Evolutionary conservation across 1,140 invertebrate species (phyloP).

Genomic region (Drosophila tropicalis): DNA sequence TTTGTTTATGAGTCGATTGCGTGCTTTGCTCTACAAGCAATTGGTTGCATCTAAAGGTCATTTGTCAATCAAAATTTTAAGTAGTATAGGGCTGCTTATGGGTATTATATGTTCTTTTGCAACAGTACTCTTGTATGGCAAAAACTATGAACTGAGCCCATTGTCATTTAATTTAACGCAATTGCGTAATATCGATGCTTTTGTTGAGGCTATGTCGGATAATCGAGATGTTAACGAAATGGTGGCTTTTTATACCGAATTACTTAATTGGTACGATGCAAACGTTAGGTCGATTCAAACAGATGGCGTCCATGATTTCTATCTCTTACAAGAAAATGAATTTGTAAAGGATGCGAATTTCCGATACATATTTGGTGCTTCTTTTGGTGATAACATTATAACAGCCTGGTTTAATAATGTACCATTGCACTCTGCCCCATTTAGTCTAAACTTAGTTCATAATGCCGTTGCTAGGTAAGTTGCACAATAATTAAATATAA

Average conservation of each 20-base stretch:
- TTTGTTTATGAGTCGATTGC: not conserved
- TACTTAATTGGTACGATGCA: constrained; percentile 61
- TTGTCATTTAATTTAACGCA: constrained; percentile 49
- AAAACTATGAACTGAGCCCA: constrained; percentile 30
- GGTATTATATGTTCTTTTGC: constrained; percentile 30
- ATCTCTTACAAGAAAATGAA: constrained; percentile 20
- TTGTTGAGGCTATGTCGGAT: constrained; percentile 35
- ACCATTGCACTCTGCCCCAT: constrained; percentile 55
- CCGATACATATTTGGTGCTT: constrained; percentile 45
- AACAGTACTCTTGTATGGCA: constrained; percentile 44
- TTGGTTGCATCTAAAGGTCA: constrained; percentile 13
- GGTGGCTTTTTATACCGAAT: constrained; percentile 42
- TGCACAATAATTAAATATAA: not conserved
- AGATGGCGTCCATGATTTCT: not conserved
- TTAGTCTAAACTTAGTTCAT: constrained; percentile 52
- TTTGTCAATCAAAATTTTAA: constrained; percentile 27
- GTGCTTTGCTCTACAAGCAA: constrained; percentile 39
- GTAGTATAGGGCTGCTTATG: not conserved
- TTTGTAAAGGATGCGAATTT: constrained; percentile 40
- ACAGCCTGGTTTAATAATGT: constrained; percentile 68
- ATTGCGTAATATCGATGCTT: constrained; percentile 27
- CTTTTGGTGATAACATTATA: constrained; percentile 21
- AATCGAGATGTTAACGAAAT: constrained; percentile 7
- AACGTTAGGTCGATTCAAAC: constrained; percentile 12
- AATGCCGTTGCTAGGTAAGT: constrained; percentile 65